Conservation (phyloP, 1,140 invertebrate species). For the Triops cancriformis region DNA sequence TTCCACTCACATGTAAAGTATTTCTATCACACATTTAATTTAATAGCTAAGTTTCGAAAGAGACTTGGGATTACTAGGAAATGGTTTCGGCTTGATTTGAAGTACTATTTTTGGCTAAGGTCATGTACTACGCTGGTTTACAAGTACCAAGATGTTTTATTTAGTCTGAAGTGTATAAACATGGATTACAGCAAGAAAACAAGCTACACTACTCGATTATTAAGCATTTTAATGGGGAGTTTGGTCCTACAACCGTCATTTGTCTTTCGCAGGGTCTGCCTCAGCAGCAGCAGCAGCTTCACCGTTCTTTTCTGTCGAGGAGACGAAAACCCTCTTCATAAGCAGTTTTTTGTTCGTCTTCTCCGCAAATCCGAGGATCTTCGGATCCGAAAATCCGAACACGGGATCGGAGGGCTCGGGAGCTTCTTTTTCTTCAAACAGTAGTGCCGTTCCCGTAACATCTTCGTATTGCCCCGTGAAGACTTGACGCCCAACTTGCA, state of each 20-base stretch:
- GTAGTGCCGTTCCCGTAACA: slow-evolving; percentile 21
- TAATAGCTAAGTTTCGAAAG: too few species aligned
- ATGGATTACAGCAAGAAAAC: neutral
- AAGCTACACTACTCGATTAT: neutral
- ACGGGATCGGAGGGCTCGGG: slow-evolving; percentile 20
- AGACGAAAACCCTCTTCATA: slow-evolving; percentile 22
- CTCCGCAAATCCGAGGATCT: slow-evolving; percentile 15
- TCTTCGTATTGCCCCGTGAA: slow-evolving; percentile 21
- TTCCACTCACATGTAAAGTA: too few species aligned
- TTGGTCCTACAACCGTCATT: neutral
- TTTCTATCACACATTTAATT: too few species aligned
- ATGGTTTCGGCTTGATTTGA: too few species aligned
- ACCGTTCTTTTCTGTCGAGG: neutral
- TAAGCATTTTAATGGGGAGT: neutral
- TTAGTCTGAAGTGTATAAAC: neutral
- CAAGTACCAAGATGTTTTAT: slow-evolving; percentile 9
- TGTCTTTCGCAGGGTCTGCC: neutral
- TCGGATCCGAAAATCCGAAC: slow-evolving; percentile 15
- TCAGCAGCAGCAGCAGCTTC: neutral
- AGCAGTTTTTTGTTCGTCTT: slow-evolving; percentile 27
- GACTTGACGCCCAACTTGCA: slow-evolving; percentile 25
- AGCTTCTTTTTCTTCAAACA: slow-evolving; percentile 21
- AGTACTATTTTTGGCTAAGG: too few species aligned
- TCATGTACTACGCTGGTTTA: neutral
- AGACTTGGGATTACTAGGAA: too few species aligned